Evolutionary conservation across 2,113 vertebrate species (phyloP).

Genomic region (Rynchops niger): DNA sequence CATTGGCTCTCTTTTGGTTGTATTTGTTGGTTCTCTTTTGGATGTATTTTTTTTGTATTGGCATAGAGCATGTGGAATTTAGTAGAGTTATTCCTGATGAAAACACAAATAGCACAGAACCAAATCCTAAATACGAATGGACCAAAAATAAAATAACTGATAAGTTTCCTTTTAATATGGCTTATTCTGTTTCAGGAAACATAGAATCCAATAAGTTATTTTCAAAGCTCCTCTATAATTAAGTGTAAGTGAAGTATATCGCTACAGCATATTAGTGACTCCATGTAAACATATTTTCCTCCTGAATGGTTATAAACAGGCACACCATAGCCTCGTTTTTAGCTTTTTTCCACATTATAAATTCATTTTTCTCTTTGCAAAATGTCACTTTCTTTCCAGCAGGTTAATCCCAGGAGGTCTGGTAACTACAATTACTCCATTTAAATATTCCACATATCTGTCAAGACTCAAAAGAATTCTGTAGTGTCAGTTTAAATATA

Average conservation of each 20-base stretch:
- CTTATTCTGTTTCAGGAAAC: slow-evolving; percentile 49
- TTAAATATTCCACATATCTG: slow-evolving; percentile 80
- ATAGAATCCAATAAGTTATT: background rate
- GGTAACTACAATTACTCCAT: slow-evolving; percentile 79
- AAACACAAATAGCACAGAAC: background rate
- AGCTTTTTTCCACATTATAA: slow-evolving; percentile 55
- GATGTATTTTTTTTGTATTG: background rate
- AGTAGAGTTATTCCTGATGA: background rate
- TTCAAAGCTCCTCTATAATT: slow-evolving; percentile 59
- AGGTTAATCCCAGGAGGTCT: slow-evolving; percentile 79
- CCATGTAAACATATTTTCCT: slow-evolving; percentile 66
- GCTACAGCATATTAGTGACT: slow-evolving; percentile 54
- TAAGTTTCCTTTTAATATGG: background rate
- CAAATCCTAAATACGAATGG: background rate
- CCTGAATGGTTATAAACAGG: slow-evolving; percentile 62
- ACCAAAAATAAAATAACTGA: background rate
- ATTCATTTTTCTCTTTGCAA: slow-evolving; percentile 73
- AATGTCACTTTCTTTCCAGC: slow-evolving; percentile 76
- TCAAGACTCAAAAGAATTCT: slow-evolving; percentile 81
- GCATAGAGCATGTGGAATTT: background rate
- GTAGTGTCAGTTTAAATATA: slow-evolving; percentile 83
- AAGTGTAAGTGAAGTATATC: slow-evolving; percentile 39
- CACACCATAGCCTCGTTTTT: slow-evolving; percentile 67
- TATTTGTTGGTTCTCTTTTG: background rate
- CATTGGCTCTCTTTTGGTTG: background rate